Conservation (phyloP, 2,113 vertebrate genomes). For the Passer domesticus region DNA sequence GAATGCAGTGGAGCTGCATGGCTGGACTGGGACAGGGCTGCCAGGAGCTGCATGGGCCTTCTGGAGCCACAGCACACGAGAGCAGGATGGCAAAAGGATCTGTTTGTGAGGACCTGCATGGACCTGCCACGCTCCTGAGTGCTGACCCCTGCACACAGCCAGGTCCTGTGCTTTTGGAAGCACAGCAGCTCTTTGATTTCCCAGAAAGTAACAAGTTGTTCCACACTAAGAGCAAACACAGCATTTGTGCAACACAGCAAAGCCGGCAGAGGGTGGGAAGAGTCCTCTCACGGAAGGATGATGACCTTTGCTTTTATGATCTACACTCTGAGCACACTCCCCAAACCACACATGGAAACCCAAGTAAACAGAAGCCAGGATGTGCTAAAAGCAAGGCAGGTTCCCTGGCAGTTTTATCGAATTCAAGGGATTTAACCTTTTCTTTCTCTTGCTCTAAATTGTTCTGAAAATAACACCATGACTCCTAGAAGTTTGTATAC, state of each 20-base stretch:
- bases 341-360: background rate
- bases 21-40: background rate
- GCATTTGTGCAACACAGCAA: background rate
- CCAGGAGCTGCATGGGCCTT: fast-evolving
- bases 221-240: background rate
- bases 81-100: background rate
- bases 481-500: background rate
- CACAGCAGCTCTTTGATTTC: background rate
- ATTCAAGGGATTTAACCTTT: background rate
- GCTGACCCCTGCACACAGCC: background rate
- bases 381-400: background rate
- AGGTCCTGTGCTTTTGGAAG: background rate
- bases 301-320: background rate
- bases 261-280: background rate
- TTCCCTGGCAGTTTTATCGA: background rate
- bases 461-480: background rate
- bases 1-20: background rate
- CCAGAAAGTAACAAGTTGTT: background rate
- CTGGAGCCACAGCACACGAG: background rate
- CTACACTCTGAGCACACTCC: background rate
- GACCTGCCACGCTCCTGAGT: background rate
- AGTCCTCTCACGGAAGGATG: background rate
- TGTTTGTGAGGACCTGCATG: fast-evolving
- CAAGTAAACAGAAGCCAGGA: background rate
- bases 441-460: background rate